Percentiles rank a stretch among this genome's conserved stretches.
phyloP scores from a whole-genome alignment of 2,797 vertebrate genomes.

The Miichthys miiuy region DNA sequence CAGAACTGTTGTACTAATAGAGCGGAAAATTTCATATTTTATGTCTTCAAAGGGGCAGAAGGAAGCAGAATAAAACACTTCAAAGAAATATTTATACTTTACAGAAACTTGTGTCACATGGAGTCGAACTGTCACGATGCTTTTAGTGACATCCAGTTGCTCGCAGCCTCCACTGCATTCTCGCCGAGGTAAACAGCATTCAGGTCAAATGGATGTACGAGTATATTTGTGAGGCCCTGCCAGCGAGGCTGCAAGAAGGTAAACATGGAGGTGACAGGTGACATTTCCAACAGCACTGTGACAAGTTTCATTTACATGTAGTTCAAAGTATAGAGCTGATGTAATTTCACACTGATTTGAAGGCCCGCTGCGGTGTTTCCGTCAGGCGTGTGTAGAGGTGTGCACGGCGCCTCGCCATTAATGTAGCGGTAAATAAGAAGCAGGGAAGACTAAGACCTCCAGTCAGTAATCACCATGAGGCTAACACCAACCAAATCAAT shows the following conservation, averaged over 20 bases:
- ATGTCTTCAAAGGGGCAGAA: not conserved
- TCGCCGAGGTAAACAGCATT: conserved; percentile 49
- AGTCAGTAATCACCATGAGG: conserved; percentile 72
- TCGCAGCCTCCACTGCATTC: conserved; percentile 26
- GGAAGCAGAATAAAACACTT: not conserved
- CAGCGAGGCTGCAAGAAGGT: conserved; percentile 44
- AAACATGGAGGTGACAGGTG: conserved; percentile 72
- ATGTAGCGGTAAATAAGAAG: conserved; percentile 79
- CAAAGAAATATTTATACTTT: not conserved
- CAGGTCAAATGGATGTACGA: conserved; percentile 43
- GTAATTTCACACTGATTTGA: conserved; percentile 79
- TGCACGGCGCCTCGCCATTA: conserved; percentile 46
- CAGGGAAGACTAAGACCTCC: conserved; percentile 71
- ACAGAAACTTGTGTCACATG: not conserved
- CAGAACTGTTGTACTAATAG: not conserved
- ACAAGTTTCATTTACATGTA: conserved; percentile 76
- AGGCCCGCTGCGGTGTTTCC: conserved; percentile 56
- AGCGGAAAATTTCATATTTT: not conserved
- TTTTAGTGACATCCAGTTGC: conserved; percentile 33
- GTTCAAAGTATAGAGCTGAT: conserved; percentile 73
- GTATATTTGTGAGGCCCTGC: conserved; percentile 30
- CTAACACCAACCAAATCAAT: conserved; percentile 71
- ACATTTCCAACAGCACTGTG: conserved; percentile 69
- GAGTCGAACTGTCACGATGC: conserved; percentile 34
- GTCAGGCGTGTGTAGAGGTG: conserved; percentile 47